Percentiles rank a stretch among this genome's conserved stretches.
These are phyloP conservation scores for Haemorhous mexicanus DNA, from an alignment of 2,113 vertebrate species.

Conservation along the genomic window DNA sequence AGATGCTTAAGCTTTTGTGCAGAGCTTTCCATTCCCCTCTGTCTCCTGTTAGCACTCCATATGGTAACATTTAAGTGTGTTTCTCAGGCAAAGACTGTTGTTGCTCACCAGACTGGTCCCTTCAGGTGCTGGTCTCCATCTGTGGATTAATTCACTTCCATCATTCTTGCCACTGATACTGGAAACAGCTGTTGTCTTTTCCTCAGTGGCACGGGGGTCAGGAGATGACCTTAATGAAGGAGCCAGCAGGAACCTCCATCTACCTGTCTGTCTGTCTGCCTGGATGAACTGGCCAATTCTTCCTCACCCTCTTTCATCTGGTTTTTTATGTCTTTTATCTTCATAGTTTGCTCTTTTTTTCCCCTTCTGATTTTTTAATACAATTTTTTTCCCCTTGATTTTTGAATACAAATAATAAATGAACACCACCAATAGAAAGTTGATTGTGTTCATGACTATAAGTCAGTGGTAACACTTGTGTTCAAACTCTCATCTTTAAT, in stretches of 20 bases:
- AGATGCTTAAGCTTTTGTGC: background rate
- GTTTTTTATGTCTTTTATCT: background rate
- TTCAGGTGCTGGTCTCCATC: constrained; percentile 63
- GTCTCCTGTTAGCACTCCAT: constrained; percentile 52
- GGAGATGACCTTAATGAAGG: constrained; percentile 58
- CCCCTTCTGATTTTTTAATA: no score
- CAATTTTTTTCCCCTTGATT: background rate
- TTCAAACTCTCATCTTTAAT: background rate
- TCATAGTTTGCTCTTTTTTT: background rate
- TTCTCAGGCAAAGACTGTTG: constrained; percentile 35
- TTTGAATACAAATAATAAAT: background rate
- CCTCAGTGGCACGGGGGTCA: constrained; percentile 25
- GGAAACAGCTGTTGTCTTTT: constrained; percentile 66
- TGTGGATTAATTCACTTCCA: constrained; percentile 61
- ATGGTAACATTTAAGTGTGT: constrained; percentile 55
- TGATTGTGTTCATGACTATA: background rate
- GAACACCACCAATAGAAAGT: background rate
- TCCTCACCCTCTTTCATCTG: background rate
- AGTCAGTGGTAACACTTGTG: background rate
- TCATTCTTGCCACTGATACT: constrained; percentile 48
- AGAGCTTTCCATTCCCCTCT: constrained; percentile 31
- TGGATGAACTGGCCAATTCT: background rate
- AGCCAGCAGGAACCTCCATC: background rate
- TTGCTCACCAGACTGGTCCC: constrained; percentile 54
- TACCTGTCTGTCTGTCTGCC: constrained; percentile 14